phyloP scores from a whole-genome alignment of 1,140 invertebrate species.

The Drosophila albomicans region DNA sequence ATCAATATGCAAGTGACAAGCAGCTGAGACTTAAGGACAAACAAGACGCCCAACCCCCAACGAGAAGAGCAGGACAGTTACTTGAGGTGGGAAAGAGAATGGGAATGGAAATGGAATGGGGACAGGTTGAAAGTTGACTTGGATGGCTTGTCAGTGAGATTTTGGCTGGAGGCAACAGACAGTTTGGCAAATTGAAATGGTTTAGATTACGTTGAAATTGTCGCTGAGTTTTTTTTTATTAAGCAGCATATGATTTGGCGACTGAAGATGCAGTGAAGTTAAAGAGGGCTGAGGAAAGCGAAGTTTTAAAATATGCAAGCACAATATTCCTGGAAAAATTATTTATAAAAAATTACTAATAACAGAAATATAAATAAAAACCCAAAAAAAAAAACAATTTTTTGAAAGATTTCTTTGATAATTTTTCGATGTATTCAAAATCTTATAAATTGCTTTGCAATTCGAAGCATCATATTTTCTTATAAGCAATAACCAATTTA shows the following conservation, averaged over 20 bases:
- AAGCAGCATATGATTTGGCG: constrained; percentile 1
- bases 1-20: constrained; percentile 73
- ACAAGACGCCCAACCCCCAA: constrained; percentile 24
- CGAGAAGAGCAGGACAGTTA: not conserved
- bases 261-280: not conserved
- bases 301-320: not conserved
- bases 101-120: constrained; percentile 8
- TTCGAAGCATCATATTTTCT: too few relatives aligned
- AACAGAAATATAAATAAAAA: not conserved
- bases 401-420: too few relatives aligned
- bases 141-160: constrained; percentile 36
- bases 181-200: constrained; percentile 74
- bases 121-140: constrained; percentile 39
- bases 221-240: not conserved
- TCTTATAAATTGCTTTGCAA: too few relatives aligned
- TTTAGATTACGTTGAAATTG: constrained; percentile 70
- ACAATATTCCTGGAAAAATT: not conserved
- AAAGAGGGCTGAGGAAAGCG: not conserved
- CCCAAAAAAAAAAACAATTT: too few relatives aligned
- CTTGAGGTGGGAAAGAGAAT: constrained; percentile 29
- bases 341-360: not conserved
- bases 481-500: constrained; percentile 22
- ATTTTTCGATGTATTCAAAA: too few relatives aligned
- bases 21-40: constrained; percentile 52
- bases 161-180: constrained; percentile 67